Evolutionary conservation across 2,797 vertebrate species (phyloP).

Genomic region (Lepilemur ruficaudatus): DNA sequence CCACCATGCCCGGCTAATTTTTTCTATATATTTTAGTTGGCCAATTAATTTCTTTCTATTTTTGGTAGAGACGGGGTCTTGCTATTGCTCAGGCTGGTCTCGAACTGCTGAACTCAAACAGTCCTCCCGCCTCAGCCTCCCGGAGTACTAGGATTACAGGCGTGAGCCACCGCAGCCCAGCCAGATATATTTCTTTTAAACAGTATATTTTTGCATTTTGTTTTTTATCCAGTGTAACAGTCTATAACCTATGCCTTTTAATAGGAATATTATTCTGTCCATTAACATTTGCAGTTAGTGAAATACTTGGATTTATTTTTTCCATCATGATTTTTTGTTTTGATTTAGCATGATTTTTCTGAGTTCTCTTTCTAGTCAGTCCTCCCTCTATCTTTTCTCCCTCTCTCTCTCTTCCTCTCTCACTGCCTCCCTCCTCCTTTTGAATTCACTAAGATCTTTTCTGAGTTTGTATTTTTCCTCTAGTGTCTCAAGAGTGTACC

Average conservation of each 20-base stretch:
- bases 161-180: no score
- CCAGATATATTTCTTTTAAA: neutral
- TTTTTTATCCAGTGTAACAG: neutral
- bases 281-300: neutral
- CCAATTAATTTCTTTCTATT: no score
- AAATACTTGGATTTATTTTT: neutral
- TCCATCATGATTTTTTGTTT: neutral
- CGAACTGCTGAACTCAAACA: no score
- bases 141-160: no score
- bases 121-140: no score
- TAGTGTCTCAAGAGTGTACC: neutral
- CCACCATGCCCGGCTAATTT: no score
- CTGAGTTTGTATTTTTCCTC: neutral
- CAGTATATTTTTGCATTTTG: neutral
- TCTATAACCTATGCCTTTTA: neutral
- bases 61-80: no score
- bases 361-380: neutral
- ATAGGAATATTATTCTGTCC: neutral
- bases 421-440: neutral
- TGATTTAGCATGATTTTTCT: neutral
- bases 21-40: no score
- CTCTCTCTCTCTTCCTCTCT: neutral
- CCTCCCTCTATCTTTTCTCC: neutral
- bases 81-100: no score
- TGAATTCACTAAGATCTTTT: neutral